Percentiles rank a stretch among this genome's conserved stretches.
Evolutionary conservation across 2,113 vertebrate species (phyloP).

Genomic region (Rhinogobius similis): DNA sequence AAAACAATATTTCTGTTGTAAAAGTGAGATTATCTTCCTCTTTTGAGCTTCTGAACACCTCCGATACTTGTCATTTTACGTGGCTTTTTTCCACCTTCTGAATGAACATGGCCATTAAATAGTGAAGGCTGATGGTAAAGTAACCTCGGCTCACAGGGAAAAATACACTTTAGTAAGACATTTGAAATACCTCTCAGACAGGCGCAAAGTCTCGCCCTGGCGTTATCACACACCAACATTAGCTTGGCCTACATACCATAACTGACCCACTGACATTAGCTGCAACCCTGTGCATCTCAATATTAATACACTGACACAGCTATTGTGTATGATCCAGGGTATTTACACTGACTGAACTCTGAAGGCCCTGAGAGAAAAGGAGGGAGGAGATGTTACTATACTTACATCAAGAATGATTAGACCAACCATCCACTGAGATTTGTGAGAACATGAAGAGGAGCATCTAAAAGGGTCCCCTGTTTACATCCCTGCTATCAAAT

Average conservation of each 20-base stretch:
- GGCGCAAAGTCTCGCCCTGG: constrained; percentile 44
- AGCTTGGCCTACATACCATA: constrained; percentile 43
- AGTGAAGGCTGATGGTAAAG: constrained; percentile 23
- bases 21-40: background rate
- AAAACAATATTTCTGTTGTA: background rate
- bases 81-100: constrained; percentile 4
- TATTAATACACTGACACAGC: constrained; percentile 22
- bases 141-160: background rate
- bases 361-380: constrained; percentile 25
- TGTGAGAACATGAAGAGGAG: constrained; percentile 22
- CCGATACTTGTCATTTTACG: background rate
- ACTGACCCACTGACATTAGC: constrained; percentile 51
- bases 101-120: constrained; percentile 6
- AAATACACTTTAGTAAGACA: constrained; percentile 35
- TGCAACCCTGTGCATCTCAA: constrained; percentile 5
- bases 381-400: constrained; percentile 35
- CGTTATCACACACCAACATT: constrained; percentile 49
- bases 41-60: background rate
- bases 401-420: constrained; percentile 45
- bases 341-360: constrained; percentile 45
- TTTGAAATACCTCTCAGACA: constrained; percentile 23
- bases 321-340: constrained; percentile 20
- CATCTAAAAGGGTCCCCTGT: constrained; percentile 18
- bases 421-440: constrained; percentile 43
- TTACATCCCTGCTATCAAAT: constrained; percentile 37